Percentiles rank a stretch among this genome's conserved stretches.
Evolutionary conservation across 2,888 invertebrate genomes (phyloP).

Genomic region (Bursaphelenchus okinawaensis): DNA sequence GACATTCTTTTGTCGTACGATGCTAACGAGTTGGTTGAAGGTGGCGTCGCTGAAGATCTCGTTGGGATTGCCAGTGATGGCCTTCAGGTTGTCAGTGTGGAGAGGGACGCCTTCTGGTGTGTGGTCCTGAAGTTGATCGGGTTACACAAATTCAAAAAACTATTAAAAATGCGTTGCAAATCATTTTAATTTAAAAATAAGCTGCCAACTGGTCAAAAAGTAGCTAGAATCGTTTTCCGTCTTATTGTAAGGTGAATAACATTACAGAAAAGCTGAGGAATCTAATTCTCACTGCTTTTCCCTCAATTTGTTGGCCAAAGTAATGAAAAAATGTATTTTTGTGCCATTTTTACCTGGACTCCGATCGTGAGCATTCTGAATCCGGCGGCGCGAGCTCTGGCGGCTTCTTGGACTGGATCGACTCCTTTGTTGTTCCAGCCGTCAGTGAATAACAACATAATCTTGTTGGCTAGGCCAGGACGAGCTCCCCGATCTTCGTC

Average conservation of each 20-base stretch:
- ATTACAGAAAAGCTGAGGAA: too few relatives aligned
- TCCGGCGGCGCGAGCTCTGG: constrained; percentile 39
- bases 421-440: constrained; percentile 55
- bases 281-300: too few relatives aligned
- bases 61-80: constrained; percentile 32
- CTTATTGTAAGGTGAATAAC: too few relatives aligned
- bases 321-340: constrained; percentile 13
- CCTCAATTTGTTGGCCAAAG: too few relatives aligned
- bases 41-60: constrained; percentile 41
- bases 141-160: too few relatives aligned
- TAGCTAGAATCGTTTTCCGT: too few relatives aligned
- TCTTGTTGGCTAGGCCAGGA: constrained; percentile 50
- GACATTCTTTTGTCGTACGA: constrained; percentile 39
- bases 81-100: constrained; percentile 41
- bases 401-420: constrained; percentile 40
- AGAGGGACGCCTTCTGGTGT: constrained; percentile 32
- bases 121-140: constrained; percentile 29
- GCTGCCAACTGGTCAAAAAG: neutral
- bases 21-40: constrained; percentile 42
- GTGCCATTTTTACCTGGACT: constrained; percentile 28
- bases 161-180: too few relatives aligned
- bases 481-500: constrained; percentile 49
- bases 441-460: constrained; percentile 55
- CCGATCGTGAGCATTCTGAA: constrained; percentile 51
- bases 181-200: too few relatives aligned